A percentile compares a stretch with the other conserved stretches of the same genome.
Evolutionary conservation across 2,113 vertebrate genomes (phyloP).

Genomic region (Bubo blakistoni): DNA sequence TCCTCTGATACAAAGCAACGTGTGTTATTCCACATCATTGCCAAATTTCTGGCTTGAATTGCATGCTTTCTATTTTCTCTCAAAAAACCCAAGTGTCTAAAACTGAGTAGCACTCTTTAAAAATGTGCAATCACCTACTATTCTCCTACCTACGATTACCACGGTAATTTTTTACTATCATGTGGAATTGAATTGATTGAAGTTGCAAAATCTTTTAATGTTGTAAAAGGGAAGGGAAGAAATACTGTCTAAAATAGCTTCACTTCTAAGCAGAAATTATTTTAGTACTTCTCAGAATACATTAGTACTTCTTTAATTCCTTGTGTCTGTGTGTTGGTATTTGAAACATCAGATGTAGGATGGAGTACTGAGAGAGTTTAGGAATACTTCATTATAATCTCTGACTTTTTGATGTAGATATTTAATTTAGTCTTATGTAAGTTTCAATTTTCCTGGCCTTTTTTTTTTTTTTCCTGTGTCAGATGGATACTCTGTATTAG

Average conservation of each 20-base stretch:
- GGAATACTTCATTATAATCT: neutral
- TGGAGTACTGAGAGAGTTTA: neutral
- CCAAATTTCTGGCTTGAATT: neutral
- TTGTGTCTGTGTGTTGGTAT: neutral
- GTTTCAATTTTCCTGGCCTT: neutral
- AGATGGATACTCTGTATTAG: neutral
- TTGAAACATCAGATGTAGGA: neutral
- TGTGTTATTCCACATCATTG: neutral
- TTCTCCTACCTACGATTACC: neutral
- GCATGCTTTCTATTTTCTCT: neutral
- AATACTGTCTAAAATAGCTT: neutral
- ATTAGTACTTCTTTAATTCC: neutral
- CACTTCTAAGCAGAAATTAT: neutral
- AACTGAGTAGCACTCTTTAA: neutral
- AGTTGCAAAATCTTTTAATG: neutral
- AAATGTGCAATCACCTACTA: neutral
- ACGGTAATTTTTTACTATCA: neutral
- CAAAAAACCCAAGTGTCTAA: neutral
- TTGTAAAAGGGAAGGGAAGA: neutral
- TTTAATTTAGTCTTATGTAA: neutral
- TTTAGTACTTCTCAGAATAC: neutral
- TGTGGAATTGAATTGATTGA: neutral
- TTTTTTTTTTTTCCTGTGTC: neutral
- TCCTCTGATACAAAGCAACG: neutral
- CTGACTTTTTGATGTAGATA: neutral